Percentiles rank a stretch among this genome's conserved stretches.
phyloP scores from a whole-genome alignment of 2,888 invertebrate species.

The Lasioglossum pauxillum region DNA sequence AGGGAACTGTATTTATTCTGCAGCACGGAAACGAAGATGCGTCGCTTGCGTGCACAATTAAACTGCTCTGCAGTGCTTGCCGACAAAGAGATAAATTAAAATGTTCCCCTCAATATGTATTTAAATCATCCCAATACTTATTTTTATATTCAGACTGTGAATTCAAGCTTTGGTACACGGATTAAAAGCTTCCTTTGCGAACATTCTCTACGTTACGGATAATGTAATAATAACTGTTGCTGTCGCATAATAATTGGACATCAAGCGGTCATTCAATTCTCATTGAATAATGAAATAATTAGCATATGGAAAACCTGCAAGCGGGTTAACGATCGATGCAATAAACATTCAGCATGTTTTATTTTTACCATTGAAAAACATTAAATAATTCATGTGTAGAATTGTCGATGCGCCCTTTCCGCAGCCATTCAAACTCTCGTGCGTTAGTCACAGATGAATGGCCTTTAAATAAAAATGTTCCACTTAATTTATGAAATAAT shows the following conservation, averaged over 20 bases:
- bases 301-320: background rate
- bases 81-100: background rate
- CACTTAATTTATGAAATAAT: no score
- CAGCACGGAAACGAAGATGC: background rate
- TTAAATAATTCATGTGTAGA: no score
- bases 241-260: background rate
- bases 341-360: no score
- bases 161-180: background rate
- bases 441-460: background rate
- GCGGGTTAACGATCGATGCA: background rate
- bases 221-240: background rate
- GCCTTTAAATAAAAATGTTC: no score
- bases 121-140: background rate
- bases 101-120: background rate
- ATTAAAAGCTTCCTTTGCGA: background rate
- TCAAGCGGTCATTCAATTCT: background rate
- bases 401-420: no score
- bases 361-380: no score
- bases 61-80: background rate
- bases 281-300: background rate
- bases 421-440: background rate
- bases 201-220: background rate
- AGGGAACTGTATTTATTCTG: background rate
- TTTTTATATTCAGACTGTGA: background rate
- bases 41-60: slow-evolving; percentile 2